These are phyloP conservation scores for Myoxocephalus aenaeus DNA, from an alignment of 2,797 vertebrate species.

Conservation along the genomic window DNA sequence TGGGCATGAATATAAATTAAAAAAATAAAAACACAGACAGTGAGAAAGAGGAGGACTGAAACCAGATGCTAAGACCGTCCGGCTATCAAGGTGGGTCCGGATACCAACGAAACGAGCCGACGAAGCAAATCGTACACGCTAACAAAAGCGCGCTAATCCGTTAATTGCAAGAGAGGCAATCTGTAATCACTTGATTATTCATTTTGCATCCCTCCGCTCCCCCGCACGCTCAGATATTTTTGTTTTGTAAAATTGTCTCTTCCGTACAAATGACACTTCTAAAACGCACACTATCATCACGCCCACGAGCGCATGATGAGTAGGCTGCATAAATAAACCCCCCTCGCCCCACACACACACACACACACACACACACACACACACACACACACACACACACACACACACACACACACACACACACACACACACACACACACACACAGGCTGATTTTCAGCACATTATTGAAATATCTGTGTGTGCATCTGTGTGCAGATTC, in stretches of 20 bases:
- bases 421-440: too few species aligned
- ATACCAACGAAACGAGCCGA: constrained; percentile 20
- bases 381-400: too few species aligned
- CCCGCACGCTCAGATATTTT: constrained; percentile 11
- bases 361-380: neutral
- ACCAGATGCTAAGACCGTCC: constrained; percentile 16
- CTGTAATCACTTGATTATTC: constrained; percentile 61
- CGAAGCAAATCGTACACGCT: constrained; percentile 28
- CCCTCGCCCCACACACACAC: too few species aligned
- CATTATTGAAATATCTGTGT: constrained; percentile 42
- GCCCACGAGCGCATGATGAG: constrained; percentile 47
- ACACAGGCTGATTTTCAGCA: constrained; percentile 39
- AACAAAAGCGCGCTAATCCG: constrained; percentile 37
- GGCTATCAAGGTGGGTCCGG: constrained; percentile 39
- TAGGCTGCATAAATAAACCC: constrained; percentile 15
- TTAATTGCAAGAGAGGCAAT: constrained; percentile 57
- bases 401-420: too few species aligned
- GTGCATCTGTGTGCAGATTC: constrained; percentile 27
- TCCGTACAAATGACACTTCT: constrained; percentile 37
- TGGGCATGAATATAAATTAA: neutral
- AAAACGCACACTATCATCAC: constrained; percentile 37
- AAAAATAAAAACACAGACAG: neutral
- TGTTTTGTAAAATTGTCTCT: constrained; percentile 36
- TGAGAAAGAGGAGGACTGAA: neutral
- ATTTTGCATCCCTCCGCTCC: constrained; percentile 19